Evolutionary conservation across 2,113 vertebrate species (phyloP).

Genomic region (Piaya cayana): DNA sequence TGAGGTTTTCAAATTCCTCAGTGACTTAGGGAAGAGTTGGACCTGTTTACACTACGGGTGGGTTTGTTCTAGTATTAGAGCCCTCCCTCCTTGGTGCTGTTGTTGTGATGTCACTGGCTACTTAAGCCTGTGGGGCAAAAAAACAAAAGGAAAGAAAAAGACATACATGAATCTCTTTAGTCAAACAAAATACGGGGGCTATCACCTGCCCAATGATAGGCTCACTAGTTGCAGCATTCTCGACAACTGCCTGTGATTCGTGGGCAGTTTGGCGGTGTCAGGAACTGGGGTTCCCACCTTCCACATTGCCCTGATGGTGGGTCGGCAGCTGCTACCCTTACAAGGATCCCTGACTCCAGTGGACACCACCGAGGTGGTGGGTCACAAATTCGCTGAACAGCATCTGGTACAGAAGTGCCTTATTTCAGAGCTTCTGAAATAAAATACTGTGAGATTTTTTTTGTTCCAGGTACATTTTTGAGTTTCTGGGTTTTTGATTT

Average conservation of each 20-base stretch:
- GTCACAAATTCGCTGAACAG: neutral
- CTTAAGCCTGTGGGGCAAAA: neutral
- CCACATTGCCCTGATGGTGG: rapidly evolving
- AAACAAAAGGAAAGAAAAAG: neutral
- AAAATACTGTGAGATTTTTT: neutral
- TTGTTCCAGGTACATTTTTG: neutral
- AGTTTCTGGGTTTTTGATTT: neutral
- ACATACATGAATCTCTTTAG: neutral
- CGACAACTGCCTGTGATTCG: neutral
- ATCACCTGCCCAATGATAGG: neutral
- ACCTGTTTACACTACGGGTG: neutral
- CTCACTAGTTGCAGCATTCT: neutral
- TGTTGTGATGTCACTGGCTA: neutral
- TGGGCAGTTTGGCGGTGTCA: neutral
- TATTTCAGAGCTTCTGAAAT: neutral
- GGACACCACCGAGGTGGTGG: neutral
- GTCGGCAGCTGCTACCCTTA: neutral
- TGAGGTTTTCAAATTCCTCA: neutral
- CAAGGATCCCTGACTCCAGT: neutral
- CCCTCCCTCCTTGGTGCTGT: neutral
- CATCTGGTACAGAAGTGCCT: neutral
- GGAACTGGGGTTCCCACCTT: neutral
- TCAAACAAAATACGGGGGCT: neutral
- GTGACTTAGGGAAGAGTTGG: neutral
- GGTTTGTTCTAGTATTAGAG: neutral